A percentile compares a stretch with the other conserved stretches of the same genome.
phyloP scores from a whole-genome alignment of 2,888 invertebrate species.

The Phengaris alcon region DNA sequence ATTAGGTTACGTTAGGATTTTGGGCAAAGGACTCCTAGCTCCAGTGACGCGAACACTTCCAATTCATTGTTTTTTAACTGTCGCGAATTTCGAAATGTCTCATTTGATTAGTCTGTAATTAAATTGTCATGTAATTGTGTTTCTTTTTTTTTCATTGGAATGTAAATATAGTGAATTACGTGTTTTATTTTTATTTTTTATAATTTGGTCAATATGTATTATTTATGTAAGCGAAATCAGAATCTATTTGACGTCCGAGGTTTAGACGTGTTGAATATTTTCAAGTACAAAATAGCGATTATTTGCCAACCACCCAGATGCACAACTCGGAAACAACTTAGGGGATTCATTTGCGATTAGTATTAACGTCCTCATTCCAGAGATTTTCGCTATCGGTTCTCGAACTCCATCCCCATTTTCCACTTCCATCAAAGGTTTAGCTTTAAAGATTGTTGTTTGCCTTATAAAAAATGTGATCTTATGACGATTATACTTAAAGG shows the following conservation, averaged over 20 bases:
- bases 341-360: conserved; percentile 42
- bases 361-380: conserved; percentile 63
- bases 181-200: conserved; percentile 42
- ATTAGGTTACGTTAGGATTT: conserved; percentile 51
- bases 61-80: conserved; percentile 58
- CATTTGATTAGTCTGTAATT: conserved; percentile 67
- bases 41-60: conserved; percentile 70
- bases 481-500: conserved; percentile 75
- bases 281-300: conserved; percentile 73
- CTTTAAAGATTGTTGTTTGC: conserved; percentile 79
- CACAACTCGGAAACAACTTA: not conserved
- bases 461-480: conserved; percentile 79
- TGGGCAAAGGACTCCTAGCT: conserved; percentile 52
- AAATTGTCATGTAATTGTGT: conserved; percentile 61
- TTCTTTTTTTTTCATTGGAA: conserved; percentile 48
- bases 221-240: conserved; percentile 50
- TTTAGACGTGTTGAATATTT: conserved; percentile 55
- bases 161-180: conserved; percentile 53
- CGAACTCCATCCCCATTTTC: conserved; percentile 51
- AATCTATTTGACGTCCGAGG: conserved; percentile 62
- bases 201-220: conserved; percentile 47
- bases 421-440: conserved; percentile 70
- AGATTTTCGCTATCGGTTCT: conserved; percentile 58
- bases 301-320: conserved; percentile 43
- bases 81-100: conserved; percentile 67